Evolutionary conservation across 2,888 invertebrate species (phyloP), one percentile per base, ranked within the genome.

Genomic region (Andrena flavipes): DNA sequence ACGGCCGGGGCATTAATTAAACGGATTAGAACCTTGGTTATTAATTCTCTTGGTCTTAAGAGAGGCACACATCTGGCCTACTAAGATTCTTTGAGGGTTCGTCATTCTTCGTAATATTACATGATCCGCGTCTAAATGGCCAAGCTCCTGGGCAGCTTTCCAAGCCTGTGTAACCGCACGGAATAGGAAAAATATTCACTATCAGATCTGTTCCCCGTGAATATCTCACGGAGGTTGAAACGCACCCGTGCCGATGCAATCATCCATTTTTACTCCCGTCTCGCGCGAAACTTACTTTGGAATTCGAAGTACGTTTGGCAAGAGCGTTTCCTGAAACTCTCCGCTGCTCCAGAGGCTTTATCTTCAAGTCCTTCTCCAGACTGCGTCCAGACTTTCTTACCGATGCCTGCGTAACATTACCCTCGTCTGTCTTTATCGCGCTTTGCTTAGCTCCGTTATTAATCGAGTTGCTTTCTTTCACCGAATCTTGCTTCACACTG

Each of bases 41-140:
- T 91, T 91, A 75, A 88, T 90, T 54, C 82, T 86, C 23, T 86
- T 87, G 56, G 87, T 86, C 72, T 91, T 91, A 23, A 91, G 76
- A 10, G 91, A 87, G 26, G 91, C 91, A 51, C 91, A 90, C 87
- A 88, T 88, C 56, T 88, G 89, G 23, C 91, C 91, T 2, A 91
- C 90, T 76, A 91, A 76, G 79, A 91, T 90, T 83, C 91, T 88
- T 71, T 91, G 91, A 56, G 85, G 80, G 84, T 91, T 89, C 48
- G 91, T 89, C 91, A 91, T 89, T 79, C 90, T 82, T 69, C 84
- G 82, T 59, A 91, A 85, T 76, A 91, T 90, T 60, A 88, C 76
- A 68, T 86, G 88, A 84, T 91, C 89, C 16, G 88, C 84, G 76
- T 91, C 88, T 65, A 82, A 83, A 75, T 84, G 68, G 6, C 72